Evolutionary conservation across 2,797 vertebrate species (phyloP).

Genomic region (Sebastes nivosus): DNA sequence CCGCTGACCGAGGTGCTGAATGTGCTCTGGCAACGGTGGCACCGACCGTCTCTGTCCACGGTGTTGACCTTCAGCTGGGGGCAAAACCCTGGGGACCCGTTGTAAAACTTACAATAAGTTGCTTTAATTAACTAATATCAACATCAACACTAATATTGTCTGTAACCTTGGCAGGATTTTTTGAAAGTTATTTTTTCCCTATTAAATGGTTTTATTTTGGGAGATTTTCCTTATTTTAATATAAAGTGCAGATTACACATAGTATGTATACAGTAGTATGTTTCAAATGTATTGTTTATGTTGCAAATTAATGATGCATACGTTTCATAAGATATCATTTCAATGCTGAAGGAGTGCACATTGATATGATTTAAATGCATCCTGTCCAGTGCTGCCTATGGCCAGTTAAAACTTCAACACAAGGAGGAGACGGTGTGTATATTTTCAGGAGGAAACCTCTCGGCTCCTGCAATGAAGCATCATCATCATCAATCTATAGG

Average conservation of each 20-base stretch:
- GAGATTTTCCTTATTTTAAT: not conserved
- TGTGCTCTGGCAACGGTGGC: not conserved
- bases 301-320: not conserved
- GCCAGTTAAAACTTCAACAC: slow-evolving; percentile 32
- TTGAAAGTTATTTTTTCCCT: not conserved
- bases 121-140: not conserved
- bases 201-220: not conserved
- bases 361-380: not conserved
- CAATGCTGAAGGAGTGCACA: not conserved
- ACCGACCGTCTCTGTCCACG: not conserved
- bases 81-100: not conserved
- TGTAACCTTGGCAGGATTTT: not conserved
- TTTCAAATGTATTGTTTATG: not conserved
- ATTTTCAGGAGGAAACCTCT: slow-evolving; percentile 20
- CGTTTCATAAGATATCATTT: not conserved
- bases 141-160: not conserved
- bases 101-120: not conserved
- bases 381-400: not conserved
- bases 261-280: not conserved
- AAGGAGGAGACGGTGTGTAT: slow-evolving; percentile 55
- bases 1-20: not conserved
- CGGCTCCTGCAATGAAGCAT: not conserved
- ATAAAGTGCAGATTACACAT: not conserved
- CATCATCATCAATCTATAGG: not conserved
- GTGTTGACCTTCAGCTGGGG: not conserved